Conservation (phyloP, 2,797 vertebrate genomes). For the Cynopterus sphinx region DNA sequence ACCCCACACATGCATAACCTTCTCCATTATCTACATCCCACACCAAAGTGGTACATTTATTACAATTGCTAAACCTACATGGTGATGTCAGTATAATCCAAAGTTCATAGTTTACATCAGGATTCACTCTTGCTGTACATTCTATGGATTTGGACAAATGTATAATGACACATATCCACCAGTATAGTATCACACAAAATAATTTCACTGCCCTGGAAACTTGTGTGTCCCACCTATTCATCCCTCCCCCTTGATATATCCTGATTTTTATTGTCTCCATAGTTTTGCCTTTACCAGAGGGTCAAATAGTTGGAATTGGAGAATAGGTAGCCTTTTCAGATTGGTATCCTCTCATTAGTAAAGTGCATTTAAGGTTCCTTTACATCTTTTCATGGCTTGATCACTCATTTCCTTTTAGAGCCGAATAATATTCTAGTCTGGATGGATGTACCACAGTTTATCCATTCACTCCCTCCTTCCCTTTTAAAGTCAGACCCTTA, state of each 20-base stretch:
- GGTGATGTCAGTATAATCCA: background rate
- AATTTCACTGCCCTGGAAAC: background rate
- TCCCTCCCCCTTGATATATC: background rate
- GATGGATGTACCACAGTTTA: background rate
- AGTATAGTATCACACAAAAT: background rate
- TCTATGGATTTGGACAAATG: background rate
- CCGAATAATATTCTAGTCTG: background rate
- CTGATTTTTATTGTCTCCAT: background rate
- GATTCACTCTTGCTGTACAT: background rate
- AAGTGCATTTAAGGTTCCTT: background rate
- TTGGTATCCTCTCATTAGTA: background rate
- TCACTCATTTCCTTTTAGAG: background rate
- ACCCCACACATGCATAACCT: no score
- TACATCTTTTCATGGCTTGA: background rate
- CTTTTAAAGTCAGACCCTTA: background rate
- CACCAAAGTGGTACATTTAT: background rate
- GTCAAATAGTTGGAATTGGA: background rate
- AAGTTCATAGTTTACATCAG: background rate
- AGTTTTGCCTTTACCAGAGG: background rate
- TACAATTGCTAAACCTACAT: background rate
- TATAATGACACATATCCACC: background rate
- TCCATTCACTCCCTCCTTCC: background rate
- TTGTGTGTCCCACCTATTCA: background rate
- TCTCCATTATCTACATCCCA: background rate
- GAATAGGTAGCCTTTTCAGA: background rate